Evolutionary conservation across 2,797 vertebrate species (phyloP).

Genomic region (Telmatherina bonti): DNA sequence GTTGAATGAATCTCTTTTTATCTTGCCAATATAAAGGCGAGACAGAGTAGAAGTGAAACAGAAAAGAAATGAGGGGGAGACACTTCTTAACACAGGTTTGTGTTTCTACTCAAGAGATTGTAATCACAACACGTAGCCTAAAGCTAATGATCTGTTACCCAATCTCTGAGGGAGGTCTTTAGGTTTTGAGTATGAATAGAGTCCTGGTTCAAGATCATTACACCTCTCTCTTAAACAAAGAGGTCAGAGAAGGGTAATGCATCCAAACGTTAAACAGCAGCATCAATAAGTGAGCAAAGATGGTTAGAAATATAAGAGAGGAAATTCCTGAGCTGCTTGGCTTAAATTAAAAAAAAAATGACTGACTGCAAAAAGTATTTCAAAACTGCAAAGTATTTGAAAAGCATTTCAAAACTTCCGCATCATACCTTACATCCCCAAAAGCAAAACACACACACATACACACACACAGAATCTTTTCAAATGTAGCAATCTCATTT

Average conservation of each 20-base stretch:
- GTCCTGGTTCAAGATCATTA: constrained; percentile 70
- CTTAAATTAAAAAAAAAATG: constrained; percentile 46
- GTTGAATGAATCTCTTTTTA: constrained; percentile 1
- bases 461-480: constrained; percentile 18
- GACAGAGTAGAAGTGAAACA: constrained; percentile 4
- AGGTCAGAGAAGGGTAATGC: constrained; percentile 20
- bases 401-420: constrained; percentile 17
- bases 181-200: constrained; percentile 5
- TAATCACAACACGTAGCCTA: constrained; percentile 62
- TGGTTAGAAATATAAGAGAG: constrained; percentile 45
- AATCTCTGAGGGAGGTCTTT: constrained; percentile 63
- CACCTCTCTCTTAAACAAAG: constrained; percentile 52
- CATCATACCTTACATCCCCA: neutral
- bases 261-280: constrained; percentile 40
- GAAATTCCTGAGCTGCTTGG: constrained; percentile 57
- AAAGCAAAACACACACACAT: constrained; percentile 8
- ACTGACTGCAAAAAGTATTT: constrained; percentile 53
- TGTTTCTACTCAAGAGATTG: constrained; percentile 72
- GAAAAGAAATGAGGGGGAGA: constrained; percentile 24
- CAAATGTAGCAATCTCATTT: constrained; percentile 27
- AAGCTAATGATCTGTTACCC: constrained; percentile 69
- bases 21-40: constrained; percentile 14
- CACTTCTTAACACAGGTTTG: constrained; percentile 52
- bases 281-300: constrained; percentile 36
- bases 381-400: no score